Conservation (phyloP, 2,888 invertebrate species). For the Phymatocera aterrima region DNA sequence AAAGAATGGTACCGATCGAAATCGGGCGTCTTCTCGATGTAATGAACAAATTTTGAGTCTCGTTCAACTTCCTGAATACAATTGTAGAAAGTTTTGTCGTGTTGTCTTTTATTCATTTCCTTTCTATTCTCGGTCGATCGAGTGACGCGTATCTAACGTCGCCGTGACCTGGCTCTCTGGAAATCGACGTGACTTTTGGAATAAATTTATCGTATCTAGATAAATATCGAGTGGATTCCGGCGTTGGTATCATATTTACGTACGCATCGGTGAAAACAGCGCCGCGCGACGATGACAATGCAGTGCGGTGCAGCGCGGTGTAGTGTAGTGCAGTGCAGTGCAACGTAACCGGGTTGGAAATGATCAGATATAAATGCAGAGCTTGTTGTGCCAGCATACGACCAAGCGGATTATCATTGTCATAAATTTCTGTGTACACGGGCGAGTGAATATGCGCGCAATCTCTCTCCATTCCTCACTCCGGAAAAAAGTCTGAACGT, state of each 20-base stretch:
- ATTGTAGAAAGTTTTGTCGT: no score
- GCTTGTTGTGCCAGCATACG: constrained; percentile 29
- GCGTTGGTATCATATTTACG: background rate
- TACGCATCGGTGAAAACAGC: no score
- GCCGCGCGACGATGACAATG: background rate
- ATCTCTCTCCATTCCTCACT: background rate
- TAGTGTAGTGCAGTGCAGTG: no score
- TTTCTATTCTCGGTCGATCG: no score
- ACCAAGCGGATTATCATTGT: constrained; percentile 10
- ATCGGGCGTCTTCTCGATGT: no score
- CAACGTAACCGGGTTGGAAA: constrained; percentile 15
- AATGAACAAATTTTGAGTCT: no score
- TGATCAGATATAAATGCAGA: constrained; percentile 40
- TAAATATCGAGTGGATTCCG: background rate
- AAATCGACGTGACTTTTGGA: background rate
- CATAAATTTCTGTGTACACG: constrained; percentile 6
- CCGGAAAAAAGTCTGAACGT: background rate
- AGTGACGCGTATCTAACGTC: background rate
- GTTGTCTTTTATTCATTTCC: no score
- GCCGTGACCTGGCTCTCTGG: no score
- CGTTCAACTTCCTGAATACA: no score
- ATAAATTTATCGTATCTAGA: no score
- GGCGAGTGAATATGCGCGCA: constrained; percentile 7
- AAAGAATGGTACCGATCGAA: no score
- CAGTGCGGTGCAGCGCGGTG: no score